Evolutionary conservation across 2,888 invertebrate genomes (phyloP), one percentile per base, ranked within the genome.

Genomic region (Heterodera filipjevi): DNA sequence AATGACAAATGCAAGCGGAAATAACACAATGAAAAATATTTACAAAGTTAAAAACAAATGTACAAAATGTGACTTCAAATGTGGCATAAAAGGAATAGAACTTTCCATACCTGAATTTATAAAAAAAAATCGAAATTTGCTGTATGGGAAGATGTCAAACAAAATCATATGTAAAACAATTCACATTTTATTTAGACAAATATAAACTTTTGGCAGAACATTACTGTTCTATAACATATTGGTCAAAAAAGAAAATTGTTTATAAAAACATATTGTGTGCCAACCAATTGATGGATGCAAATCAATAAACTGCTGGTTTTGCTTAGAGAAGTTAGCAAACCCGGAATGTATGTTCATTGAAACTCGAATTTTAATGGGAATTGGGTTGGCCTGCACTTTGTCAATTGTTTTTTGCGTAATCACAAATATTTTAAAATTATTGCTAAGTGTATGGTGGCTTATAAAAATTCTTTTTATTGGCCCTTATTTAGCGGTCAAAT

Each of bases 101-200:
- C 19, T 59, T 5, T 44, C 19, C 0, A 59, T 35, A 39, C 32
- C 32, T 0, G 22, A 6, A 32, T 8, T 30, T 6, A 39, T 72
- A 19, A 22, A 39, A 33, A n/a, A 72, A 72, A n/a, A 22, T 39
- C 6, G 72, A 72, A 72, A 53, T 72, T 8, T 72, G 72, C 22
- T 72, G 72, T 19, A 35, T 35, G 22, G 72, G 72, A 39, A 30
- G 30, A 5, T 72, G 72, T 44, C 27, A 39, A n/a, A 8, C 44
- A 22, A 44, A 70, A 39, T 39, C 39, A 10, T 39, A 70, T n/a
- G 19, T n/a, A 70, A 70, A 39, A 8, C 22, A 22, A 22, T 59
- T 27, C 27, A 59, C 27, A n/a, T 59, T 27, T 59, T 27, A 16
- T 22, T 16, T 71, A 16, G 46, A 46, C 32, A 71, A 71, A 33